A percentile compares a stretch with the other conserved stretches of the same genome.
These are phyloP conservation scores for Dysmachus trigonus DNA, from an alignment of 2,888 invertebrate genomes.

Conservation along the genomic window DNA sequence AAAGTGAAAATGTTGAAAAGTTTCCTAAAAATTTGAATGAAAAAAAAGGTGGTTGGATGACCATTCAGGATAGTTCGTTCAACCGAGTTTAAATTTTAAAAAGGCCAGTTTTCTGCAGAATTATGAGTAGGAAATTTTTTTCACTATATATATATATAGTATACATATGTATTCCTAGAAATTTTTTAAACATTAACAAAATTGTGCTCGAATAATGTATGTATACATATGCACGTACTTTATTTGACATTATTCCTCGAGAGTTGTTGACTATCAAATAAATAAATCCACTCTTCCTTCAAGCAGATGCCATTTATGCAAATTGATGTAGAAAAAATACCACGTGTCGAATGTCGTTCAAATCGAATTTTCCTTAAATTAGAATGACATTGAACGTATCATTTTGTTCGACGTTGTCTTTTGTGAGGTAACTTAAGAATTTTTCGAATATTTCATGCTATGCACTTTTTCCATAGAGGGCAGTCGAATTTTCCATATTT, in stretches of 20 bases:
- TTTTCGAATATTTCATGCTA: not conserved
- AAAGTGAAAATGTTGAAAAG: not conserved
- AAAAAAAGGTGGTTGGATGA: not conserved
- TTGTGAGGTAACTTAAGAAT: not conserved
- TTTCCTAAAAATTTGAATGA: not conserved
- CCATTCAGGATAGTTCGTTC: not conserved
- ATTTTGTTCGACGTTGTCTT: not conserved
- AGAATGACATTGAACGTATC: not conserved
- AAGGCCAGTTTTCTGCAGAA: not conserved
- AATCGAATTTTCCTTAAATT: not conserved
- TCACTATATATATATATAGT: too few relatives aligned
- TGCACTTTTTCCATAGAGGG: not conserved
- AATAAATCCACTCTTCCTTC: not conserved
- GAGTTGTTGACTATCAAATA: too few relatives aligned
- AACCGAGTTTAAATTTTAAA: not conserved
- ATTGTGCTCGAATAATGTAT: not conserved
- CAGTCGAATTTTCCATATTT: too few relatives aligned
- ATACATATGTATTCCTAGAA: not conserved
- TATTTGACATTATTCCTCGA: not conserved
- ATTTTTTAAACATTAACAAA: not conserved
- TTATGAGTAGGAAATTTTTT: not conserved
- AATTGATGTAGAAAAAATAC: too few relatives aligned
- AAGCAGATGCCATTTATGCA: too few relatives aligned
- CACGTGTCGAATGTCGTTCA: too few relatives aligned
- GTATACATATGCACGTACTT: not conserved